A percentile compares a stretch with the other conserved stretches of the same genome.
Conservation (phyloP, 2,888 invertebrate species). For the Temnothorax unifasciatus region DNA sequence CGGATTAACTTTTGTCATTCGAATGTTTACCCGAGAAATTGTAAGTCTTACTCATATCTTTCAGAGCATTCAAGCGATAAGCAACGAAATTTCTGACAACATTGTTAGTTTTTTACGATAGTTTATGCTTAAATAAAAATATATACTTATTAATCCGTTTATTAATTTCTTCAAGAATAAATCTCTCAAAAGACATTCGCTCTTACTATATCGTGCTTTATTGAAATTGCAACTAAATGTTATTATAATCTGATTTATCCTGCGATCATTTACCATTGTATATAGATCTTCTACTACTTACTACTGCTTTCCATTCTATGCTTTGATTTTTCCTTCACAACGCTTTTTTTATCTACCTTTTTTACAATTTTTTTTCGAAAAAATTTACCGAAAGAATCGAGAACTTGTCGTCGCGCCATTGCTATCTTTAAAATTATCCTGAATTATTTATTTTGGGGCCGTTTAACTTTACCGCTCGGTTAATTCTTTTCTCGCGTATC, state of each 20-base stretch:
- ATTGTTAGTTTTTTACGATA: neutral
- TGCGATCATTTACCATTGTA: neutral
- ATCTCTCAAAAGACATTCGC: neutral
- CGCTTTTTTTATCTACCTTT: neutral
- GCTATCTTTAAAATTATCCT: neutral
- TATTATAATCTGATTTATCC: neutral
- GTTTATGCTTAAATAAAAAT: slow-evolving; percentile 1
- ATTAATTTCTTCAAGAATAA: neutral
- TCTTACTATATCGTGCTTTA: neutral
- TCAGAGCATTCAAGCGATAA: neutral
- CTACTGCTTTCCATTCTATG: neutral
- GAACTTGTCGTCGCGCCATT: neutral
- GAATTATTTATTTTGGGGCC: slow-evolving; percentile 24
- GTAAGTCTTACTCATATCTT: neutral
- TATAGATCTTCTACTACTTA: neutral
- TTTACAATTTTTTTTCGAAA: neutral
- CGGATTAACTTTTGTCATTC: neutral
- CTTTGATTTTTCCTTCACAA: slow-evolving; percentile 3
- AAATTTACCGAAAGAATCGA: neutral
- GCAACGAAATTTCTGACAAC: neutral
- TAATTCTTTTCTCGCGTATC: neutral
- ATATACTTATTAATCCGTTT: neutral
- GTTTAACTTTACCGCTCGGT: slow-evolving; percentile 23
- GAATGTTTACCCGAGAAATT: slow-evolving; percentile 1
- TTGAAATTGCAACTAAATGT: neutral